These are phyloP conservation scores for Tachina grossa DNA, from an alignment of 2,888 invertebrate species.

Conservation along the genomic window DNA sequence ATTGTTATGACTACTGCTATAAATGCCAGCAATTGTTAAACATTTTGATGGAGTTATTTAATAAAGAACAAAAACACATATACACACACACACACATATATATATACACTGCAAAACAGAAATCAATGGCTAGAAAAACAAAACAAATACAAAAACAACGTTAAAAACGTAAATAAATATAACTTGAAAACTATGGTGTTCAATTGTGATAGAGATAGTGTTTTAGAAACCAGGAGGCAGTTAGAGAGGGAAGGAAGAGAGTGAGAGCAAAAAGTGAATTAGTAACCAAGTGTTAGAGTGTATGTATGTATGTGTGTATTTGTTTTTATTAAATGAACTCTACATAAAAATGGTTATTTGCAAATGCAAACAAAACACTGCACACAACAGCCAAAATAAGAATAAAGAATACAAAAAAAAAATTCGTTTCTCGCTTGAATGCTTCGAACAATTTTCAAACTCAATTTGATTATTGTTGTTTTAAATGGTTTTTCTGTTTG, in stretches of 20 bases:
- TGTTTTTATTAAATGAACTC: conserved; percentile 64
- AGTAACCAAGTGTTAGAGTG: neutral
- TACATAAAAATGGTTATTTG: conserved; percentile 64
- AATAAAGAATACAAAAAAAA: conserved; percentile 30
- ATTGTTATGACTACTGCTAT: neutral
- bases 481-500: conserved; percentile 57
- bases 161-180: conserved; percentile 38
- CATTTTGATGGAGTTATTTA: conserved; percentile 64
- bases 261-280: neutral
- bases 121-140: conserved; percentile 67
- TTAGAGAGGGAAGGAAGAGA: neutral
- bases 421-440: conserved; percentile 61
- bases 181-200: conserved; percentile 17
- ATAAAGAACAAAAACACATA: conserved; percentile 46
- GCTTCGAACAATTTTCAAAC: conserved; percentile 62
- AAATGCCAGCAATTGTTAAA: conserved; percentile 53
- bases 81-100: neutral
- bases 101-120: conserved; percentile 42
- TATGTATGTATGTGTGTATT: neutral
- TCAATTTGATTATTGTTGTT: conserved; percentile 69
- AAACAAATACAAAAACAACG: conserved; percentile 43
- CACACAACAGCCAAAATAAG: conserved; percentile 4
- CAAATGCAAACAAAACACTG: conserved; percentile 60
- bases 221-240: neutral
- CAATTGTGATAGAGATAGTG: too few relatives aligned